Evolutionary conservation across 1,140 invertebrate genomes (phyloP).

Genomic region (Drosophila takahashii): DNA sequence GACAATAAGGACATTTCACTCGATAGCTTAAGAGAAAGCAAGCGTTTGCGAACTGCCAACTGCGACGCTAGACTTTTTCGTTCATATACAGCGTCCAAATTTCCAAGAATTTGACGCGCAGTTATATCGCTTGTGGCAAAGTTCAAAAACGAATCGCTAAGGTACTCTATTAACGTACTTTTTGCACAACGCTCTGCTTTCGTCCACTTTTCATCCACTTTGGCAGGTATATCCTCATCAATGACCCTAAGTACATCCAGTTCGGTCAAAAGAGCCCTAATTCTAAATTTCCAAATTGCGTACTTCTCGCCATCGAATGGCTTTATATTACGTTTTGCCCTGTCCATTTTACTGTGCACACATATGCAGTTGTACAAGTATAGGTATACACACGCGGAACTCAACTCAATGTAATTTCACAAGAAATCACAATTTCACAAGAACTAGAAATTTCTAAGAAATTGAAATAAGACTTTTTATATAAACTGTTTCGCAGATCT

Average conservation of each 20-base stretch:
- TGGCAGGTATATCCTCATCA: no score
- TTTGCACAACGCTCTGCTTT: no score
- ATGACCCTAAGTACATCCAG: no score
- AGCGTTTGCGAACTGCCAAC: no score
- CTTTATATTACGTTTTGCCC: slow-evolving; percentile 11
- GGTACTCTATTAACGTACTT: no score
- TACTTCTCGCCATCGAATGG: slow-evolving; percentile 24
- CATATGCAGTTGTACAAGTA: no score
- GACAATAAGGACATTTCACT: no score
- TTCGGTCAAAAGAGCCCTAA: no score
- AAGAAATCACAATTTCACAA: background rate
- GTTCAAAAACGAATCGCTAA: slow-evolving; percentile 11
- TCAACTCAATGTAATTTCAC: background rate
- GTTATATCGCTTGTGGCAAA: slow-evolving; percentile 6
- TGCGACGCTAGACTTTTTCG: no score
- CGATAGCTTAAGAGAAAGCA: slow-evolving; percentile 55
- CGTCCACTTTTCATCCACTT: no score
- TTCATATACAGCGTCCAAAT: background rate
- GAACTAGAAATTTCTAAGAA: background rate
- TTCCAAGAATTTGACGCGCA: slow-evolving; percentile 12
- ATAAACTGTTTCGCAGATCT: no score
- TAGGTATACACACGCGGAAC: background rate
- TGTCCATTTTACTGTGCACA: slow-evolving; percentile 2
- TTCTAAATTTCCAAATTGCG: slow-evolving; percentile 12
- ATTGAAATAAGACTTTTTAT: no score